Percentiles rank a stretch among this genome's conserved stretches.
Evolutionary conservation across 2,888 invertebrate genomes (phyloP).

Genomic region (Sepiola atlantica): DNA sequence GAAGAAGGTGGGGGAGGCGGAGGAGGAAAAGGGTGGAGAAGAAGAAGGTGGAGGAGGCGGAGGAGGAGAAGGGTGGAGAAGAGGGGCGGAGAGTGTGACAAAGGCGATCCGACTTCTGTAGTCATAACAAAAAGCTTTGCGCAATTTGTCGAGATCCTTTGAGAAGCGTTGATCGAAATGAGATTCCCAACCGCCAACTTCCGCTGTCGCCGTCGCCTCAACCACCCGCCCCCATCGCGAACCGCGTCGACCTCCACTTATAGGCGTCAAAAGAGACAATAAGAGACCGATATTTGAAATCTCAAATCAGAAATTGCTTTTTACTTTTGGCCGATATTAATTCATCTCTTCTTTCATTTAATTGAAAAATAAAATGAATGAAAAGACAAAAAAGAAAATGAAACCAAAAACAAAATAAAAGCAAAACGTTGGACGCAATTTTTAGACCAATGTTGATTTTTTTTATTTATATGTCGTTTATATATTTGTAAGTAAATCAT

Average conservation of each 20-base stretch:
- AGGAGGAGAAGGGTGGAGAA: not conserved
- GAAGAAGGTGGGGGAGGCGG: not conserved
- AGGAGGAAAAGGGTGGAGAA: not conserved
- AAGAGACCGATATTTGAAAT: not conserved
- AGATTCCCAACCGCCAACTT: not conserved
- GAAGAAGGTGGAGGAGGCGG: not conserved
- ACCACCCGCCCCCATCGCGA: no score
- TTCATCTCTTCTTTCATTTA: not conserved
- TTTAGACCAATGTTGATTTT: no score
- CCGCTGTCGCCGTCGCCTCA: no score
- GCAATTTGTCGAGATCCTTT: constrained; percentile 12
- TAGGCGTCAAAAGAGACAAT: not conserved
- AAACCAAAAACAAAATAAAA: no score
- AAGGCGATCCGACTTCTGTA: not conserved
- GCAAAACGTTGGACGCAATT: no score
- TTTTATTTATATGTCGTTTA: no score
- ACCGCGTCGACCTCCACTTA: not conserved
- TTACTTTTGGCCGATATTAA: not conserved
- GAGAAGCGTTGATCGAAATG: constrained; percentile 32
- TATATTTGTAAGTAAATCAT: no score
- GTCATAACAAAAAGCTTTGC: not conserved
- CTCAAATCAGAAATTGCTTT: constrained; percentile 32
- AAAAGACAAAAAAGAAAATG: no score
- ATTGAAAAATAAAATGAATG: not conserved
- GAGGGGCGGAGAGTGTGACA: not conserved